Conservation (phyloP, 2,888 invertebrate species). For the Thecocarcelia acutangulata region DNA sequence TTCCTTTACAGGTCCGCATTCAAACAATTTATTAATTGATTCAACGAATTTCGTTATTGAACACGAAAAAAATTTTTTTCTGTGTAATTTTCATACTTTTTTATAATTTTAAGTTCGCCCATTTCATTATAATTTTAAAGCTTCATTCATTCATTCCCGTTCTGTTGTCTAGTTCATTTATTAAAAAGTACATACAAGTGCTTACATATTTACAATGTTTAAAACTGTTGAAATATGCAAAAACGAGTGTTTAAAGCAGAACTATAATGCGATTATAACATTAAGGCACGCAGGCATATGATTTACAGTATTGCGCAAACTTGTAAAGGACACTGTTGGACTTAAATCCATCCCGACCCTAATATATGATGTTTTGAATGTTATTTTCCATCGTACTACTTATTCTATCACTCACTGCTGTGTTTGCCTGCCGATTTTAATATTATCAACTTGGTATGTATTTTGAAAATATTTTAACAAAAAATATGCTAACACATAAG, state of each 20-base stretch:
- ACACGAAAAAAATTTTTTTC: too few relatives aligned
- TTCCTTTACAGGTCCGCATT: too few relatives aligned
- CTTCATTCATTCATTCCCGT: conserved; percentile 17
- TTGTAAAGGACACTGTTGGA: not conserved
- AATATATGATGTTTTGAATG: too few relatives aligned
- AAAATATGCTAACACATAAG: conserved; percentile 54
- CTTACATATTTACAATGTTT: conserved; percentile 25
- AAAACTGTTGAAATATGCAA: conserved; percentile 53
- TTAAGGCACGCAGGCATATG: conserved; percentile 60
- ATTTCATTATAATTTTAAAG: not conserved
- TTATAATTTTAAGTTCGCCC: too few relatives aligned
- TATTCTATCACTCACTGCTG: not conserved
- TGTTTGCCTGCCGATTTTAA: conserved; percentile 35
- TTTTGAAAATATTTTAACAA: conserved; percentile 41
- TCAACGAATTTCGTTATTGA: too few relatives aligned
- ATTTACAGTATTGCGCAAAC: conserved; percentile 41
- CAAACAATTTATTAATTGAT: too few relatives aligned
- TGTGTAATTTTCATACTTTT: too few relatives aligned
- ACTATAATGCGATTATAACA: conserved; percentile 67
- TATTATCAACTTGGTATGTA: conserved; percentile 19
- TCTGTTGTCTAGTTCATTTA: conserved; percentile 19
- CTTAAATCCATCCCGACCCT: too few relatives aligned
- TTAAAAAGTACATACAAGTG: not conserved
- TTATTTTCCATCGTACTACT: not conserved
- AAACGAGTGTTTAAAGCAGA: conserved; percentile 62